Evolutionary conservation across 2,797 vertebrate species (phyloP), one percentile per base, ranked within the genome.

Genomic region (Pseudomugil gertrudae): DNA sequence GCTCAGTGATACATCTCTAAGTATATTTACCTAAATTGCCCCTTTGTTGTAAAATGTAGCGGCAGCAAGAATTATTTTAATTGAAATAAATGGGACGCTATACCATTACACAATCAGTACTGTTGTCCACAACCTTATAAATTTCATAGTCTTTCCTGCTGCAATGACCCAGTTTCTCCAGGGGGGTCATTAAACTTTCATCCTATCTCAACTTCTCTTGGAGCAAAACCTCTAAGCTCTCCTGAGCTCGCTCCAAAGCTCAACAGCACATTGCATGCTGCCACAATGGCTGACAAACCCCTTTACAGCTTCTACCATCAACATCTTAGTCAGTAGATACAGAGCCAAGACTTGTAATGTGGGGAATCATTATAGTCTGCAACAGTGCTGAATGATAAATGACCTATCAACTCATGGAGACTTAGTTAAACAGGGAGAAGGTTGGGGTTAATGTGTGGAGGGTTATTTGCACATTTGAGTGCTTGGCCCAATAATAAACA

Each of bases 161-260:
- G 74, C 74, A 60, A 33, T 87, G 83, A 85, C 78, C 85, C 72
- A 84, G 54, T 84, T 89, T 87, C 75, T 83, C 83, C 51, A 53
- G 48, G 33, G 83, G 72, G 61, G 80, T 84, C 81, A 85, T 90
- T 85, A 90, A 84, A 87, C 63, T 84, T 86, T 87, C 61, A 86
- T 87, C 55, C 70, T 71, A 57, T 66, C 45, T 72, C 84, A 81
- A 85, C 77, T 86, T 78, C 71, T 88, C 72, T 59, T 21, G 51
- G 65, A 83, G 72, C 47, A 62, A 77, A 84, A 79, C 69, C 83
- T 81, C 60, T 33, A 52, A 58, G 69, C 80, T 84, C 73, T 84
- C 65, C 76, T 61, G 67, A 78, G 76, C 75, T 78, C 55, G 14
- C 74, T 72, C 60, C 29, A 23, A 15, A 62, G 50, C 66, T 45